A percentile compares a stretch with the other conserved stretches of the same genome.
phyloP scores from a whole-genome alignment of 2,888 invertebrate genomes.

The Keiferia lycopersicella region DNA sequence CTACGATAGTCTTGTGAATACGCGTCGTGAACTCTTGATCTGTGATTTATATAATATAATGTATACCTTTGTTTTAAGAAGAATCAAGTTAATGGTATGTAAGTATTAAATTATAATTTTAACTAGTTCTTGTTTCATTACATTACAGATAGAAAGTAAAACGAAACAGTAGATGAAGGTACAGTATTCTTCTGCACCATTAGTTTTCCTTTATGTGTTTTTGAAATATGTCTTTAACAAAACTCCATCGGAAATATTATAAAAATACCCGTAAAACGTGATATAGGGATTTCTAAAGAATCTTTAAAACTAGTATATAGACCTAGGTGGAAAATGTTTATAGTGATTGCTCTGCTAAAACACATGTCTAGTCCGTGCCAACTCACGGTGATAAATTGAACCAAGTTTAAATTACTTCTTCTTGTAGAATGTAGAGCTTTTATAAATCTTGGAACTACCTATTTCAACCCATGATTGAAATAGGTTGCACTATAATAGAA shows the following conservation, averaged over 20 bases:
- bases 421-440: slow-evolving; percentile 5
- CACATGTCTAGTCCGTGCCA: slow-evolving; percentile 5
- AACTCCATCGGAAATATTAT: slow-evolving; percentile 13
- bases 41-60: slow-evolving; percentile 22
- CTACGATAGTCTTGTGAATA: background rate
- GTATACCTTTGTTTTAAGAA: slow-evolving; percentile 13
- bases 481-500: background rate
- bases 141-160: background rate
- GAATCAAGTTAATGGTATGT: slow-evolving; percentile 4
- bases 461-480: slow-evolving; percentile 12
- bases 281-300: background rate
- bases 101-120: slow-evolving; percentile 17
- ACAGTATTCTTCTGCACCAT: background rate
- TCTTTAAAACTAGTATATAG: background rate
- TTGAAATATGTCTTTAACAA: background rate
- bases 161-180: background rate
- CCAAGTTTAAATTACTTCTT: slow-evolving; percentile 20
- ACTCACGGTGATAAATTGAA: slow-evolving; percentile 20
- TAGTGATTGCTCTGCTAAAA: slow-evolving; percentile 6
- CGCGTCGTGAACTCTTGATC: background rate
- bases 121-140: slow-evolving; percentile 14
- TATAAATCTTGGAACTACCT: slow-evolving; percentile 1
- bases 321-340: slow-evolving; percentile 3
- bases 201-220: background rate
- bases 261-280: slow-evolving; percentile 15